Evolutionary conservation across 1,140 invertebrate species (phyloP), one percentile per base, ranked within the genome.

Genomic region (Rhynchophorus ferrugineus): DNA sequence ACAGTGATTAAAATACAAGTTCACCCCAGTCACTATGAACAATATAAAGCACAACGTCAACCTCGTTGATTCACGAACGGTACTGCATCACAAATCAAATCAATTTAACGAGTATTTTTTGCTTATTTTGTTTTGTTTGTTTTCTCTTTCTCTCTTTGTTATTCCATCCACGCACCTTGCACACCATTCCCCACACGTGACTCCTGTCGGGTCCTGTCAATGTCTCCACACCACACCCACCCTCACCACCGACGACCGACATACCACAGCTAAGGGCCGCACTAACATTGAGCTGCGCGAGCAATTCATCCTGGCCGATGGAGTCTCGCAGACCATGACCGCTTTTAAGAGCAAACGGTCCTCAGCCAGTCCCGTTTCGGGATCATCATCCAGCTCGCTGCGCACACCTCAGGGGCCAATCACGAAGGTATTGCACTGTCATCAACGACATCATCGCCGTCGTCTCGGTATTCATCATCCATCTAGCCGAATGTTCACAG

Each of bases 211-310:
- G 46, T 54, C 47, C 49, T 36, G 29, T 54, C 38, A 33, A 54
- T 49, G 45, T 45, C 35, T 53, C 52, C 47, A 41, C 35, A 38
- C 36, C 19, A 51, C 48, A 46, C 59, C 44, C 36, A 22, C 51
- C 20, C 33, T 59, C 49, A 57, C 51, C 53, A 65, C 67, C 71
- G 62, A 48, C 56, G 64, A 64, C 57, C 63, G 43, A 73, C 77
- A 71, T 73, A 66, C 72, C 70, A 66, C 82, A 96, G 95, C 94
- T 76, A 98, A 97, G 79, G 95, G 95, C 81, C 86, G 95, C 76
- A 98, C 95, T 71, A 98, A 98, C 80, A 91, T 97, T 75, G 95
- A 98, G 78, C 84, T 98, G 68, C 81, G 95, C 63, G 95, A 98
- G 76, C 91, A 97, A 80, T 98, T 98, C 78, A 95, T 97, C 71